Evolutionary conservation across 2,888 invertebrate species (phyloP).

Genomic region (Dermolepida albohirtum): DNA sequence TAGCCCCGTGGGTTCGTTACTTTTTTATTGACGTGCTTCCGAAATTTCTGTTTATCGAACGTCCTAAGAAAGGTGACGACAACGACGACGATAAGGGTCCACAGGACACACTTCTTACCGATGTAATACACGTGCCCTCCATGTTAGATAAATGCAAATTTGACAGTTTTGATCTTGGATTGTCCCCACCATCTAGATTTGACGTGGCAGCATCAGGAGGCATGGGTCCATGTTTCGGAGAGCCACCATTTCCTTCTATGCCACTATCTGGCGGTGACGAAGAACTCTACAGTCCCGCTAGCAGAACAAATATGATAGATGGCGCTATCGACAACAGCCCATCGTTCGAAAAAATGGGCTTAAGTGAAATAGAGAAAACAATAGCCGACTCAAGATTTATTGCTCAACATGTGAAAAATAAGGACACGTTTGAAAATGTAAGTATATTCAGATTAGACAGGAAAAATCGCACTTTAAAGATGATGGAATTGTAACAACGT

Average conservation of each 20-base stretch:
- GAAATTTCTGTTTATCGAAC: conserved; percentile 86
- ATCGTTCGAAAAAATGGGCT: conserved; percentile 83
- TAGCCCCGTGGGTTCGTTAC: conserved; percentile 91
- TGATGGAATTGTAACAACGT: no score
- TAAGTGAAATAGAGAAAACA: conserved; percentile 91
- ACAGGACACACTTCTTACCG: conserved; percentile 75
- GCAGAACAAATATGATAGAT: conserved; percentile 65
- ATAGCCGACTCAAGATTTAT: conserved; percentile 93
- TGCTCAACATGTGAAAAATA: conserved; percentile 94
- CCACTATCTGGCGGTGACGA: conserved; percentile 84
- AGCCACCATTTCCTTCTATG: conserved; percentile 76
- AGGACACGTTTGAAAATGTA: conserved; percentile 94
- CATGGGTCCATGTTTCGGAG: conserved; percentile 74
- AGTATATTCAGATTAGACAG: conserved; percentile 64
- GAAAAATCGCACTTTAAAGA: no score
- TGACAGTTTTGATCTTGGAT: conserved; percentile 65
- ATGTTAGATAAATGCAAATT: conserved; percentile 75
- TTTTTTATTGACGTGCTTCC: conserved; percentile 89
- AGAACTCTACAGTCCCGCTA: conserved; percentile 82
- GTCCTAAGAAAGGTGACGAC: conserved; percentile 85
- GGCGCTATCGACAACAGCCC: conserved; percentile 77
- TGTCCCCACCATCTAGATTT: conserved; percentile 67
- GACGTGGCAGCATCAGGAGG: conserved; percentile 76
- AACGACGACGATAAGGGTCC: conserved; percentile 62
- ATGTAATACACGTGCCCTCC: conserved; percentile 77